phyloP scores from a whole-genome alignment of 64 coral and sea anemone genomes.

The Catalaphyllia jardinei region DNA sequence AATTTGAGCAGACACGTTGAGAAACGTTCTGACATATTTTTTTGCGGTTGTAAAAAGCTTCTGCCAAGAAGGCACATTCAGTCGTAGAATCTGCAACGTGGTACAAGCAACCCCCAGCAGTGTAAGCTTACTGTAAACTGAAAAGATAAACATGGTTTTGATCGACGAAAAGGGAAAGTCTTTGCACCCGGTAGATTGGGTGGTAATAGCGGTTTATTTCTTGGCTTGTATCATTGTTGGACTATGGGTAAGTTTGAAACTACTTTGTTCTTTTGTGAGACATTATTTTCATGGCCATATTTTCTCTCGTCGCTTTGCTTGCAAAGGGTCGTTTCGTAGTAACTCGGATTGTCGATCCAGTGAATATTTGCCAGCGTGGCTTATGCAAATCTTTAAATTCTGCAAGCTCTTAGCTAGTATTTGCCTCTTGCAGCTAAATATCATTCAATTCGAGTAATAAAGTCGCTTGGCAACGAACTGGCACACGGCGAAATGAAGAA shows the following conservation, averaged over 20 bases:
- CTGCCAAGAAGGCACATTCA: too few species aligned
- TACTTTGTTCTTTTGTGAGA: background rate
- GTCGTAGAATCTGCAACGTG: background rate
- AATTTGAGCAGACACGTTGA: too few species aligned
- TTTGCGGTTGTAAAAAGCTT: too few species aligned
- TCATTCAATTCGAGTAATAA: background rate
- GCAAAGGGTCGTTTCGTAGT: too few species aligned
- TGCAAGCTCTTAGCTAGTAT: background rate
- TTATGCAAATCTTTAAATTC: background rate
- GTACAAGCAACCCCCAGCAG: background rate
- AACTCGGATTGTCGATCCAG: background rate
- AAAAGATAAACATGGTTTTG: background rate
- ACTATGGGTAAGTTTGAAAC: conserved; percentile 10
- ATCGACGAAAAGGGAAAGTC: background rate
- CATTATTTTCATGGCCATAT: background rate
- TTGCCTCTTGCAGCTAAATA: background rate
- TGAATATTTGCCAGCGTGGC: conserved; percentile 8
- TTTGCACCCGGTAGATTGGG: background rate
- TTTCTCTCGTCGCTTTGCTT: too few species aligned
- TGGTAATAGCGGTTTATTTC: conserved; percentile 18
- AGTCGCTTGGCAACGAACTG: background rate
- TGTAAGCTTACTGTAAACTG: background rate
- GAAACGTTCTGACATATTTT: too few species aligned
- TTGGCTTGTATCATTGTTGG: conserved; percentile 19
- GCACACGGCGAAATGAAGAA: too few species aligned